Evolutionary conservation across 1,140 invertebrate genomes (phyloP).

Genomic region (Zeugodacus cucurbitae): DNA sequence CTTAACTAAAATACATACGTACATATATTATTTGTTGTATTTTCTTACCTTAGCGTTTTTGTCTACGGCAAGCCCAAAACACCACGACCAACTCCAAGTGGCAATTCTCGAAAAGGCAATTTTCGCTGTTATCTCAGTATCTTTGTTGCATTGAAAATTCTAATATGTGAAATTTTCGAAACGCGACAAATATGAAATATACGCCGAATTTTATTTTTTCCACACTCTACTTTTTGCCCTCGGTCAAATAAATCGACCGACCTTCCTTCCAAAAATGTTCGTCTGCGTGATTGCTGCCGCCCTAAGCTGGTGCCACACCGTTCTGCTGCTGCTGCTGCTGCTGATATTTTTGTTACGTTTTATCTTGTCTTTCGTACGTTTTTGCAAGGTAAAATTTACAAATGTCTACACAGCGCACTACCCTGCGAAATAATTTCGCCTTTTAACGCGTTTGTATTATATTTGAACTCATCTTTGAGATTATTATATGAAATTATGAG

Average conservation of each 20-base stretch:
- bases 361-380: neutral
- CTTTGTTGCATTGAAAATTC: slow-evolving; percentile 27
- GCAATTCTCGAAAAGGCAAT: slow-evolving; percentile 65
- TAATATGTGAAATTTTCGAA: neutral
- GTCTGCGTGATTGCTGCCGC: neutral
- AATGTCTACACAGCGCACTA: neutral
- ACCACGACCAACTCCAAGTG: slow-evolving; percentile 59
- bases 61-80: slow-evolving; percentile 57
- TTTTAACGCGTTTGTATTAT: neutral
- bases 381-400: slow-evolving; percentile 9
- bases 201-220: neutral
- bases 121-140: slow-evolving; percentile 47
- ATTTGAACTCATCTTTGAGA: neutral
- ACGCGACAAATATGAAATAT: neutral
- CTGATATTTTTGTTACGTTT: slow-evolving; percentile 3
- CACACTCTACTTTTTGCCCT: neutral
- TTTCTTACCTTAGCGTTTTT: slow-evolving; percentile 63
- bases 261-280: neutral
- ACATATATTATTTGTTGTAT: neutral
- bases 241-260: neutral
- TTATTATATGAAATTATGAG: neutral
- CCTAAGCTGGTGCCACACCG: neutral
- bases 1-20: neutral
- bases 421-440: neutral
- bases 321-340: neutral